These are phyloP conservation scores for Kryptolebias marmoratus DNA, from an alignment of 2,113 vertebrate species.

Conservation along the genomic window DNA sequence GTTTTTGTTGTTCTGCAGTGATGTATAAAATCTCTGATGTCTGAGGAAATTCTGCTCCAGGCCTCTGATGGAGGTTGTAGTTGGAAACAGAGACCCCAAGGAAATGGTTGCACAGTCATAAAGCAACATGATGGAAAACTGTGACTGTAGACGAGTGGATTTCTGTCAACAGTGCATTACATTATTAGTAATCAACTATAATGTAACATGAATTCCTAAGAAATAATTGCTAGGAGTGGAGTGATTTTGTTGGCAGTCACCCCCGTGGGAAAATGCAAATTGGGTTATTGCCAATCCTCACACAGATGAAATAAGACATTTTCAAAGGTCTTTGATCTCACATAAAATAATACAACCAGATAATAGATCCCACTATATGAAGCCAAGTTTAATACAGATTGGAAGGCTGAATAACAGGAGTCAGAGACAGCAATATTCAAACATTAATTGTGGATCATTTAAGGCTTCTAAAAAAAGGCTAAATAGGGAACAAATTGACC, in stretches of 20 bases:
- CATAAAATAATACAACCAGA: not conserved
- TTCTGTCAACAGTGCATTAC: not conserved
- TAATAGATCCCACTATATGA: not conserved
- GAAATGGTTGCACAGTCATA: not conserved
- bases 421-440: not conserved
- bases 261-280: conserved; percentile 12
- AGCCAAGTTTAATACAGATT: not conserved
- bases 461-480: not conserved
- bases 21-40: conserved; percentile 20
- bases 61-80: conserved; percentile 10
- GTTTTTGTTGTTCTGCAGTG: conserved; percentile 25
- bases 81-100: conserved; percentile 1
- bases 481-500: not conserved
- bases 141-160: conserved; percentile 1
- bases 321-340: not conserved
- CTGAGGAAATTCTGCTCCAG: conserved; percentile 7
- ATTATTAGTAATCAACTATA: not conserved
- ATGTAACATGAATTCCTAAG: not conserved
- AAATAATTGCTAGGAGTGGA: not conserved
- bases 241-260: conserved; percentile 15
- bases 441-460: not conserved
- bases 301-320: conserved; percentile 14
- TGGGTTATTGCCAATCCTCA: conserved; percentile 3
- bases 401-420: not conserved
- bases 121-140: not conserved